Conservation (phyloP, 2,888 invertebrate genomes). For the Pristionchus japonicus region DNA sequence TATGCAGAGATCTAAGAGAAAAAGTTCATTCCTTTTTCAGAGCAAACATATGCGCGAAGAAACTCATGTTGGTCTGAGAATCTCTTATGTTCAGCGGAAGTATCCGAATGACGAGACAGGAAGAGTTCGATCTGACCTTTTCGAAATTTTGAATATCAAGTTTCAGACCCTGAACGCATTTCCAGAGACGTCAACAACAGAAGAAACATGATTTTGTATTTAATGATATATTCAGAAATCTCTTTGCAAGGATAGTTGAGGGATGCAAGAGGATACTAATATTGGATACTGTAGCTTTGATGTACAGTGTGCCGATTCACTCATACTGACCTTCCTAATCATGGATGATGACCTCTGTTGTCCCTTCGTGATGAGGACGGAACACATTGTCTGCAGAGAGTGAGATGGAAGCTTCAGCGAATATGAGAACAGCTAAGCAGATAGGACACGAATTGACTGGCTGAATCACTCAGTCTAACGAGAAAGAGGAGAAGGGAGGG, state of each 20-base stretch:
- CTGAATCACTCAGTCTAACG: constrained; percentile 15
- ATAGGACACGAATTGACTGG: background rate
- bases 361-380: background rate
- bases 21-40: background rate
- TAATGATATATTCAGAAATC: too few species aligned
- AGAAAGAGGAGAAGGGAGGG: background rate
- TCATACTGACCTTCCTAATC: constrained; percentile 9
- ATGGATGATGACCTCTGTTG: background rate
- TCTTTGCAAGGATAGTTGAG: too few species aligned
- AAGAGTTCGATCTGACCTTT: background rate
- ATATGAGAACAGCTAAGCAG: background rate
- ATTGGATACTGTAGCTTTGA: too few species aligned
- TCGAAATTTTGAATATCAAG: background rate
- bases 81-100: background rate
- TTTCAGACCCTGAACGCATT: background rate
- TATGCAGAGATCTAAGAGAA: background rate
- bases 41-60: background rate
- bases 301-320: too few species aligned
- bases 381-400: constrained; percentile 13
- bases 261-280: too few species aligned
- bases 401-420: background rate
- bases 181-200: background rate
- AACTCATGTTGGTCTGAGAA: background rate
- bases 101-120: background rate
- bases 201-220: too few species aligned